A percentile compares a stretch with the other conserved stretches of the same genome.
phyloP scores from a whole-genome alignment of 2,797 vertebrate genomes.

The Platalea minor region DNA sequence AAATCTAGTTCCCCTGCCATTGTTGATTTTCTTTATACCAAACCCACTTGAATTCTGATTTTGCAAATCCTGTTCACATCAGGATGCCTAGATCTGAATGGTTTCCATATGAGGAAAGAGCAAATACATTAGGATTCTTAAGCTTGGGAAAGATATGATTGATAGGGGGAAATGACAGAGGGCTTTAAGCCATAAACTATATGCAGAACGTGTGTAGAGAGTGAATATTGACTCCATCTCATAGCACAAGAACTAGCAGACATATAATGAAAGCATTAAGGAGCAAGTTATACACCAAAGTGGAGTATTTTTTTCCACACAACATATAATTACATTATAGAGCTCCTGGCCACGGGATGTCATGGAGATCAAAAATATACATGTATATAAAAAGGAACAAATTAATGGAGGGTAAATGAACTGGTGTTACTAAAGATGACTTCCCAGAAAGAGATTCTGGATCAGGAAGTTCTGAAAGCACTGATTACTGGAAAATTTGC shows the following conservation, averaged over 20 bases:
- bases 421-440: neutral
- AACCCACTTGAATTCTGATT: neutral
- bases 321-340: neutral
- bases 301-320: neutral
- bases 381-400: neutral
- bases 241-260: neutral
- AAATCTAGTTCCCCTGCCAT: neutral
- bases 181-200: neutral
- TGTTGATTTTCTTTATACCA: neutral
- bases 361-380: slow-evolving; percentile 25
- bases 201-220: neutral
- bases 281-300: neutral
- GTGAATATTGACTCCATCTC: neutral
- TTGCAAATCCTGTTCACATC: neutral
- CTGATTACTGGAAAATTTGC: slow-evolving; percentile 13
- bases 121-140: neutral
- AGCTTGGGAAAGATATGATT: slow-evolving; percentile 4
- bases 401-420: neutral
- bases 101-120: slow-evolving; percentile 39
- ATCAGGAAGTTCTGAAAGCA: neutral
- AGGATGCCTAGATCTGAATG: neutral
- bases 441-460: neutral
- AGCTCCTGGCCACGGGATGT: slow-evolving; percentile 5
- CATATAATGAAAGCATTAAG: slow-evolving; percentile 26
- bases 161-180: neutral